Evolutionary conservation across 2,888 invertebrate genomes (phyloP), one percentile per base, ranked within the genome.

Genomic region (Willowsia nigromaculata): DNA sequence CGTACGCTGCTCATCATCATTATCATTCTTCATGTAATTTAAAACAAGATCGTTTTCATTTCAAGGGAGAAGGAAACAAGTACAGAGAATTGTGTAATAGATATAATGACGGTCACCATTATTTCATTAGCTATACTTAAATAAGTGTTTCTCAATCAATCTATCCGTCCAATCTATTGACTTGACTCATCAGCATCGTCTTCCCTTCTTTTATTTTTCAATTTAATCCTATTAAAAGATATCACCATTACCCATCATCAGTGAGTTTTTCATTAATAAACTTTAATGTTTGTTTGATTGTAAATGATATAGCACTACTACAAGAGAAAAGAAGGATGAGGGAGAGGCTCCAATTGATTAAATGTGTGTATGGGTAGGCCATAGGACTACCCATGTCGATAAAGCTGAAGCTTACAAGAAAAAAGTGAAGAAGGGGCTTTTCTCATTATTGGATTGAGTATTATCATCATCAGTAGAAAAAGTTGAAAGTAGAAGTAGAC

Each of bases 201-300:
- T 25, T 47, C 50, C 78, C 18, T 80, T 53, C 56, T 56, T 37
- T 80, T 81, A 81, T 65, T 80, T 83, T 83, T 83, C 82, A 83
- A 83, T 83, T 83, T 83, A 83, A 83, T 83, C 68, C 65, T 83
- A 83, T 83, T 68, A 83, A 65, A 68, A 68, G 50, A 83, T 62
- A 83, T 83, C 53, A 56, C 56, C 80, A 80, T 56, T 56, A 33
- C 11, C 33, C 56, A 80, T 47, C 53, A 56, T 43, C 71, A 47
- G 18, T 27, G 47, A 27, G 13, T 15, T 76, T 76, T 76, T 76
- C 76, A 76, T 76, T 76, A 76, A 68, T 59, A 59, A 37, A 30
- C 68, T 18, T 68, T 68, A 80, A 76, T 76, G 74, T 76, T 76
- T 50, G 27, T 50, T 76, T 76, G 74, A 76, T 76, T 50, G 74